Conservation (phyloP, 2,888 invertebrate genomes). For the Tachystola acroxantha region DNA sequence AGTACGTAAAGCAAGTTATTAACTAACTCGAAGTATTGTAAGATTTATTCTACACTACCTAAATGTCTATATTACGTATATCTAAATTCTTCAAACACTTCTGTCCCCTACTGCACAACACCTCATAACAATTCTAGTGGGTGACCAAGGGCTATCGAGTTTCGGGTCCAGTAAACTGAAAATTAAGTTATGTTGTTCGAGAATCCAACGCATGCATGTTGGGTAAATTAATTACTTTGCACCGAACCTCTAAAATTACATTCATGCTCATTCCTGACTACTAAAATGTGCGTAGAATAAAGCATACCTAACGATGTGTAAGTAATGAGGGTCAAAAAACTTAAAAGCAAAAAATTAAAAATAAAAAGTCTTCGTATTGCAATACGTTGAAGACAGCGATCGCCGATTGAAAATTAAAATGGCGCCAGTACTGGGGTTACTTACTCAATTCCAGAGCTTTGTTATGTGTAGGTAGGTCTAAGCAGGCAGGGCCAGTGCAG, state of each 20-base stretch:
- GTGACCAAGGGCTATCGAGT: constrained; percentile 66
- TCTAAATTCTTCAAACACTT: constrained; percentile 25
- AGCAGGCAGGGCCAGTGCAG: constrained; percentile 35
- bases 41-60: no score
- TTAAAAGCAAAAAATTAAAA: no score
- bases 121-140: constrained; percentile 42
- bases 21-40: no score
- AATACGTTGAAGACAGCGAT: no score
- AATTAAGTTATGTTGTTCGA: constrained; percentile 43
- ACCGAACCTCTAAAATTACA: not conserved
- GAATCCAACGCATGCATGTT: constrained; percentile 21
- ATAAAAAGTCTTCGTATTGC: no score
- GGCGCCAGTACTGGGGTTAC: no score
- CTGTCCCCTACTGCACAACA: constrained; percentile 29
- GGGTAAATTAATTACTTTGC: constrained; percentile 13
- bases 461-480: not conserved
- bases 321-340: no score
- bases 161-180: constrained; percentile 64
- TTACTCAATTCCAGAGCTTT: not conserved
- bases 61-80: no score
- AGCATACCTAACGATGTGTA: no score
- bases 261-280: not conserved
- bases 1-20: no score
- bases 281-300: no score
- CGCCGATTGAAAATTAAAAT: no score